Percentiles rank a stretch among this genome's conserved stretches.
phyloP scores from a whole-genome alignment of 2,113 vertebrate genomes.

The Dasyurus viverrinus region DNA sequence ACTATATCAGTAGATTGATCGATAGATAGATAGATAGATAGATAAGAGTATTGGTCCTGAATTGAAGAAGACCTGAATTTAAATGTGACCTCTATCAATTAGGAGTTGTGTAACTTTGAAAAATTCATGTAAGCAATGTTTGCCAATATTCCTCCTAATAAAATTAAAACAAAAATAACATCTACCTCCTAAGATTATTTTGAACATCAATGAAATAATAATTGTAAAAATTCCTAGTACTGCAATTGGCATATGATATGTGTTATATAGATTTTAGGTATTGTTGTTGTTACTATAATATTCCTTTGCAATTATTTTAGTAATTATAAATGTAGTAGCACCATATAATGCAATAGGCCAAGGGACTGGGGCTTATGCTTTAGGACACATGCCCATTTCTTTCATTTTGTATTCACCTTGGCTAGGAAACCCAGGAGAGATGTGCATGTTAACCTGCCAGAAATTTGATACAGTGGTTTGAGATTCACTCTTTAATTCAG shows the following conservation, averaged over 20 bases:
- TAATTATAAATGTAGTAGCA: background rate
- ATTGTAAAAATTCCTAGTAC: background rate
- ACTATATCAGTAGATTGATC: no score
- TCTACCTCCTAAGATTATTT: background rate
- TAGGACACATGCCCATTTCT: background rate
- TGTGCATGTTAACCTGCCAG: background rate
- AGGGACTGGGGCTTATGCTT: background rate
- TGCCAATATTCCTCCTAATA: background rate
- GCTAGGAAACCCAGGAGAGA: background rate
- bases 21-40: background rate
- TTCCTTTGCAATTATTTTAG: background rate
- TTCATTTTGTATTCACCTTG: background rate
- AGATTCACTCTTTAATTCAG: background rate
- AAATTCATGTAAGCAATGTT: background rate
- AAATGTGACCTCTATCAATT: background rate
- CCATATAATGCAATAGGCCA: background rate
- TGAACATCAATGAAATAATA: background rate
- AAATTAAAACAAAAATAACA: background rate
- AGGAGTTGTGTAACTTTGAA: background rate
- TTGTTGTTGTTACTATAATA: background rate
- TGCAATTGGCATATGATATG: background rate
- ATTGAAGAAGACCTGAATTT: background rate
- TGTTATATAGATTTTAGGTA: background rate
- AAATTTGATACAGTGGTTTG: background rate
- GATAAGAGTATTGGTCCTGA: rapidly evolving